Evolutionary conservation across 2,797 vertebrate genomes (phyloP), one percentile per base, ranked within the genome.

Genomic region (Graptemys geographica): DNA sequence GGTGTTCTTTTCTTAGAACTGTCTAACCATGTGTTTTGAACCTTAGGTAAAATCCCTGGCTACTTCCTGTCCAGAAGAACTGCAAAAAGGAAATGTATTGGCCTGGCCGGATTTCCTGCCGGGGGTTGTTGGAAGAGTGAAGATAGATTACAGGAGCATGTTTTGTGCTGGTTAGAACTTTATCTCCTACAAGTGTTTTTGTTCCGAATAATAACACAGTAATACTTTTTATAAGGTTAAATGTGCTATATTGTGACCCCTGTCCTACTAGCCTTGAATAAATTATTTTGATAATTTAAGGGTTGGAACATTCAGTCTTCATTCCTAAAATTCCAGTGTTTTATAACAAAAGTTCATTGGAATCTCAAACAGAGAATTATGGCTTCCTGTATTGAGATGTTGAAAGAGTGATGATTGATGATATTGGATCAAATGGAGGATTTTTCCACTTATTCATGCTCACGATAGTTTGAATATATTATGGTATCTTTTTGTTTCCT

Each of bases 101-200:
- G 99, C 99, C 84, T 99, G 99, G 99, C 99, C 99, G 28, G 99
- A 99, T 97, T 99, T 99, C 97, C 98, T 99, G 79, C 98, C 96
- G 1, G 99, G 99, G 27, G 98, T 99, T 87, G 98, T 99, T 83
- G 99, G 99, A 65, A 99, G 99, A 96, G 99, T 99, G 97, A 99
- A 99, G 98, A 98, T 99, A 28, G 98, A 98, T 97, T 97, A 97
- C 86, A 99, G 98, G 94, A 99, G 99, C 97, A 97, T 99, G 95
- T 99, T 99, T 98, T 99, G 99, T 97, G 98, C 99, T 79, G 99
- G 99, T 99, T 97, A 98, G 98, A 95, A 93, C 72, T 95, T 97
- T 88, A 85, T 78, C 90, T 96, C 93, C 37, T 97, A 90, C 88
- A 97, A 94, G 33, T 31, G 10, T 44, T 87, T 81, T 90, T 87